These are phyloP conservation scores for Asteroscopus sphinx DNA, from an alignment of 2,888 invertebrate genomes.

Conservation along the genomic window DNA sequence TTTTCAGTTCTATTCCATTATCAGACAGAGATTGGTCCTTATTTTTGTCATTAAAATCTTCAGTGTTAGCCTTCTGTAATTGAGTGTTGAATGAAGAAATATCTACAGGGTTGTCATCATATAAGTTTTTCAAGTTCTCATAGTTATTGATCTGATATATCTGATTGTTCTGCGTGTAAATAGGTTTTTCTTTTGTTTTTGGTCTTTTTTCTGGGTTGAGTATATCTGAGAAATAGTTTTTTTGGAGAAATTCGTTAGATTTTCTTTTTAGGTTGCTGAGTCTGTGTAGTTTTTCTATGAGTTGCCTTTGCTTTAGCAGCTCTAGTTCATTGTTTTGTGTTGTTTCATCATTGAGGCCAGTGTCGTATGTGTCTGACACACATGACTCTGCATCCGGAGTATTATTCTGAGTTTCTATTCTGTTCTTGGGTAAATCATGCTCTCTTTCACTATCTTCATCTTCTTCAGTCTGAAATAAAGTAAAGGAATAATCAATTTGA, in stretches of 20 bases:
- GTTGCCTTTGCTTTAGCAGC: slow-evolving; percentile 80
- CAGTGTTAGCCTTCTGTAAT: slow-evolving; percentile 64
- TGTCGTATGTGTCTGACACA: slow-evolving; percentile 75
- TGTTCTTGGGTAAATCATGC: slow-evolving; percentile 76
- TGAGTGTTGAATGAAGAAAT: slow-evolving; percentile 75
- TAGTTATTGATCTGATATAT: slow-evolving; percentile 71
- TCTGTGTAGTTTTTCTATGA: slow-evolving; percentile 84
- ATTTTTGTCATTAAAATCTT: slow-evolving; percentile 71
- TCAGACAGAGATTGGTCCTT: slow-evolving; percentile 70
- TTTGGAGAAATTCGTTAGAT: slow-evolving; percentile 84
- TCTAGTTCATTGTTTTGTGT: slow-evolving; percentile 75
- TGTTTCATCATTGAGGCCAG: slow-evolving; percentile 68
- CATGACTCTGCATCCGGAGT: slow-evolving; percentile 76
- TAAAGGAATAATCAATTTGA: not conserved
- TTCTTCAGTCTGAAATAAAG: slow-evolving; percentile 79
- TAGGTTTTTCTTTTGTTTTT: slow-evolving; percentile 80
- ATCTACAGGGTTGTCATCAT: slow-evolving; percentile 79
- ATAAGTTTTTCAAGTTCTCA: slow-evolving; percentile 77
- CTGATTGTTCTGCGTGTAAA: slow-evolving; percentile 72
- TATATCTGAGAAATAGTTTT: slow-evolving; percentile 80
- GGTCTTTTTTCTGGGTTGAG: slow-evolving; percentile 80
- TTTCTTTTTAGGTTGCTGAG: slow-evolving; percentile 84
- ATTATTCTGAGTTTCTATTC: slow-evolving; percentile 70
- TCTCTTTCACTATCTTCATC: slow-evolving; percentile 79
- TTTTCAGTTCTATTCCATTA: slow-evolving; percentile 78